Evolutionary conservation across 2,113 vertebrate genomes (phyloP).

Genomic region (Brienomyrus longianalis): DNA sequence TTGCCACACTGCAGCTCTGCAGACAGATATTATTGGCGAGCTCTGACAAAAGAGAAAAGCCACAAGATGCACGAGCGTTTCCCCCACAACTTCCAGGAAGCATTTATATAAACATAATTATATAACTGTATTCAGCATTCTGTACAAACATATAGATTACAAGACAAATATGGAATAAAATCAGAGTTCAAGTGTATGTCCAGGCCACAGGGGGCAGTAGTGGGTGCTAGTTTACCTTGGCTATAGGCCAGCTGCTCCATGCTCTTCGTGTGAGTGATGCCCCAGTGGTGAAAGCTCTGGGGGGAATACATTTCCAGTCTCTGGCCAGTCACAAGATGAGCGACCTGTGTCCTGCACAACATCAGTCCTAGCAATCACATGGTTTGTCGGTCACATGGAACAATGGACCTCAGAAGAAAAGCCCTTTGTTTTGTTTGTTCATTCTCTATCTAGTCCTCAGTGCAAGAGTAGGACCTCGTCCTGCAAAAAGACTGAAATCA

Average conservation of each 20-base stretch:
- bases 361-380: neutral
- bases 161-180: neutral
- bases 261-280: constrained; percentile 66
- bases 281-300: constrained; percentile 67
- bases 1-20: neutral
- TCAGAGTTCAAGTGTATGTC: neutral
- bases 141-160: neutral
- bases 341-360: neutral
- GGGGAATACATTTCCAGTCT: constrained; percentile 61
- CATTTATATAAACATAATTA: neutral
- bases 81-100: neutral
- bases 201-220: neutral
- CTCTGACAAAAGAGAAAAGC: neutral
- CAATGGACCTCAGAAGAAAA: neutral
- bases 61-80: neutral
- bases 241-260: constrained; percentile 66
- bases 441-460: neutral
- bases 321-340: constrained; percentile 1
- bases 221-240: constrained; percentile 50
- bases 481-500: neutral
- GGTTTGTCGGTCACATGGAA: neutral
- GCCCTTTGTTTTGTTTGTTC: neutral
- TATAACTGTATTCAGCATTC: neutral
- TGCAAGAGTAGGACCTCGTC: neutral
- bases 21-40: neutral